Percentiles rank a stretch among this genome's conserved stretches.
Conservation (phyloP, 2,113 vertebrate species). For the Solea senegalensis region DNA sequence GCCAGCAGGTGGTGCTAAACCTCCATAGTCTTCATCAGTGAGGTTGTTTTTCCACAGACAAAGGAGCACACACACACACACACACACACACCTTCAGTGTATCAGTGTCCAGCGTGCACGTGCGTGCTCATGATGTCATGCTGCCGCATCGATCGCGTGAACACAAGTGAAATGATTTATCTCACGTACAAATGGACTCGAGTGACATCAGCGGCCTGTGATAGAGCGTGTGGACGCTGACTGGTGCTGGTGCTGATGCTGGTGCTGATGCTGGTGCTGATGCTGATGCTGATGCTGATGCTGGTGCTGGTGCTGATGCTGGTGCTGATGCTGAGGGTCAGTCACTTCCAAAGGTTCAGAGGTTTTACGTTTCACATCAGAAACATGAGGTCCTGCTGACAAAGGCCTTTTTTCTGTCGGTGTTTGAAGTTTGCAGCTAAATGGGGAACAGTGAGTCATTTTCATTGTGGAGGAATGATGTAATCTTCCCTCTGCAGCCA, state of each 20-base stretch:
- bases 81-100: slow-evolving; percentile 49
- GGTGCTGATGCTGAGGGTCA: background rate
- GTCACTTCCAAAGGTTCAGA: background rate
- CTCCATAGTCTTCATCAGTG: background rate
- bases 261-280: no score
- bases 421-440: slow-evolving; percentile 62
- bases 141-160: slow-evolving; percentile 19
- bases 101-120: slow-evolving; percentile 22
- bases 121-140: slow-evolving; percentile 25
- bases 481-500: slow-evolving; percentile 62
- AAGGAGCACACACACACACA: slow-evolving; percentile 24
- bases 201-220: slow-evolving; percentile 9
- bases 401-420: slow-evolving; percentile 5
- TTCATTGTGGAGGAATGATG: slow-evolving; percentile 65
- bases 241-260: no score
- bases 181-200: background rate
- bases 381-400: slow-evolving; percentile 32
- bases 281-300: background rate
- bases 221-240: background rate
- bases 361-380: slow-evolving; percentile 28
- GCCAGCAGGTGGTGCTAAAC: slow-evolving; percentile 65
- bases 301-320: no score
- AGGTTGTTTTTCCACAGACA: slow-evolving; percentile 49
- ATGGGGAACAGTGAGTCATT: slow-evolving; percentile 62
- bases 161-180: slow-evolving; percentile 6